Evolutionary conservation across 2,797 vertebrate species (phyloP), one percentile per base, ranked within the genome.

Genomic region (Buceros bicornis): DNA sequence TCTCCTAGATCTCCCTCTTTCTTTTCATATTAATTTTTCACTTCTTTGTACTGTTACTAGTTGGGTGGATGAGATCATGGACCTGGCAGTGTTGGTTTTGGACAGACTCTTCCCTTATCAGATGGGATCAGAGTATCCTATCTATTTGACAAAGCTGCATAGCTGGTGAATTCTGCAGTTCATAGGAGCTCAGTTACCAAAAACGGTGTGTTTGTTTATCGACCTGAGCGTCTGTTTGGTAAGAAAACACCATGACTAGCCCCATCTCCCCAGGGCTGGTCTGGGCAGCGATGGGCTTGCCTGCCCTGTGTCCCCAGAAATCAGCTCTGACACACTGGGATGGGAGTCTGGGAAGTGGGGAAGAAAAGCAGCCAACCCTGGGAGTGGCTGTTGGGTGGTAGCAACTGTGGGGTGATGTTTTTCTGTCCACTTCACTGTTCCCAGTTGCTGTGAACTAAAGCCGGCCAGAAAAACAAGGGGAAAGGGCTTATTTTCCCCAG

Each of bases 61-160:
- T 25, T 42, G 62, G 70, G 40, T 60, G 51, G 73, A 78, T 91
- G 86, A 96, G 78, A 19, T 89, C 86, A 78, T 12, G 62, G 93
- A 61, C 57, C 87, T 80, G 91, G 60, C 64, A 86, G 47, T 91
- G 91, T 92, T 97, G 89, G 7, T 87, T 89, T 94, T 94, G 95
- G 95, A 87, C 31, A 6, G 45, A 3, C 40, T 87, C 64, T 60
- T 35, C 4, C 77, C 74, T 95, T 96, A 97, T 97, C 97, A 96
- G 96, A 96, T 94, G 76, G 90, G 92, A 97, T 61, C 69, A 15
- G 64, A 90, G 20, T 8, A 33, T 60, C 80, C 80, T 70, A 53
- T 72, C 78, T 57, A 10, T 58, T 11, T 35, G 82, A 79, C 50
- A 71, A 48, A 82, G 56, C 61, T 11, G 45, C 11, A 6, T 7